Evolutionary conservation across 2,113 vertebrate species (phyloP), one percentile per base, ranked within the genome.

Genomic region (Eupsittula cactorum): DNA sequence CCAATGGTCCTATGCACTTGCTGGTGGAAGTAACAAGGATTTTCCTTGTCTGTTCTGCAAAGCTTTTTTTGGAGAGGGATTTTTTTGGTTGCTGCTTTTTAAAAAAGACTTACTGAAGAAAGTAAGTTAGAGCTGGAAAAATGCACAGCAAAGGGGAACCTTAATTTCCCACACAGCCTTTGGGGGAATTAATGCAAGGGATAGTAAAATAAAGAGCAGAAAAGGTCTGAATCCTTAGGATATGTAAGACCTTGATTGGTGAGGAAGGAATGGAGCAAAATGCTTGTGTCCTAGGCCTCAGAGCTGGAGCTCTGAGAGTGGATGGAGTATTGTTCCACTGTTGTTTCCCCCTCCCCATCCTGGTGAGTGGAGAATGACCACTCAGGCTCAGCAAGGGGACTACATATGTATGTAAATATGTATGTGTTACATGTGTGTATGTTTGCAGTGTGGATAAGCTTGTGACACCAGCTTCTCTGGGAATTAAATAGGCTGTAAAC

Each of bases 371-470:
- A 31, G 80, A 85, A 27, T 0, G 2, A 33, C 15, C 5, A 2
- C 35, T 20, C 4, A 0, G 23, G 39, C 10, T 65, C 55, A n/a
- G 44, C 13, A 5, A n/a, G 47, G 23, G 41, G 15, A 16, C 20
- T 13, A 7, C 7, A 14, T 25, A 3, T 6, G 4, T 10, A 6
- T 13, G 17, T 27, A 10, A 1, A 2, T 17, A 13, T 2, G 3
- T 18, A 9, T 14, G 70, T 24, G 10, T 10, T 27, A 9, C 16
- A 27, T 64, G 41, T 27, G 28, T 15, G 27, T 3, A 2, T 12
- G 6, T 8, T 7, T 5, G 6, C 16, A 31, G 14, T 11, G 39
- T 7, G 20, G 28, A 16, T 44, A 29, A 83, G 14, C 50, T 62
- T 6, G 35, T 49, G 35, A 27, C 7, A 39, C 16, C 13, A 41